Conservation (phyloP, 2,797 vertebrate genomes). For the Channa striata region DNA sequence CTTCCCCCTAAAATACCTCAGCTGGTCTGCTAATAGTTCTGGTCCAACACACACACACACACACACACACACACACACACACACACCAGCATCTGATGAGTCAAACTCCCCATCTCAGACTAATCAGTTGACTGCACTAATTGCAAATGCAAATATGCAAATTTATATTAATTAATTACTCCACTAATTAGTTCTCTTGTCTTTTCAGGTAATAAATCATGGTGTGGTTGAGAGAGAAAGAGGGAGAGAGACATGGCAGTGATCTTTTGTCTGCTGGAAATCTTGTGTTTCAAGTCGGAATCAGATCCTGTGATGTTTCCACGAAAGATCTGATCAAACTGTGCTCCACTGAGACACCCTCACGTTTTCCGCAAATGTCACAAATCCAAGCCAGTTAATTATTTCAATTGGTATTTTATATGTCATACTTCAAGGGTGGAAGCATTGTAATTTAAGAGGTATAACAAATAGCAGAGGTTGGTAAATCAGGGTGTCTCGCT, state of each 20-base stretch:
- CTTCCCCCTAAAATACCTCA: slow-evolving; percentile 73
- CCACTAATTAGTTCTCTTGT: slow-evolving; percentile 99
- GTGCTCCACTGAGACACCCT: slow-evolving; percentile 24
- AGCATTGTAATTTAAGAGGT: slow-evolving; percentile 67
- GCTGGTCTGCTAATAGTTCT: slow-evolving; percentile 78
- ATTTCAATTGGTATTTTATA: slow-evolving; percentile 65
- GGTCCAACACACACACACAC: slow-evolving; percentile 64
- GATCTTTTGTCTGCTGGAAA: slow-evolving; percentile 79
- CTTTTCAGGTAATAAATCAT: slow-evolving; percentile 99
- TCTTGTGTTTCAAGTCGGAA: slow-evolving; percentile 49
- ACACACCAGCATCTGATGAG: slow-evolving; percentile 97
- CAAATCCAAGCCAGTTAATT: slow-evolving; percentile 52
- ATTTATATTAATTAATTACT: slow-evolving; percentile 99
- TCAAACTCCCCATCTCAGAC: slow-evolving; percentile 99
- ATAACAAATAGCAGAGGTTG: slow-evolving; percentile 75
- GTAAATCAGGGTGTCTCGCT: slow-evolving; percentile 81
- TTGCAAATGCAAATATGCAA: slow-evolving; percentile 99
- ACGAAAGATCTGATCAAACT: slow-evolving; percentile 39
- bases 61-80: slow-evolving; percentile 61
- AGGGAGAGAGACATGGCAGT: slow-evolving; percentile 85
- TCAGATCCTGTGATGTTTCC: slow-evolving; percentile 42
- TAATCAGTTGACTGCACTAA: slow-evolving; percentile 99
- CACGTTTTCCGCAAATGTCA: slow-evolving; percentile 10
- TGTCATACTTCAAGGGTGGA: slow-evolving; percentile 57
- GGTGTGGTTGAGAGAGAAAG: slow-evolving; percentile 91